Evolutionary conservation across 1,140 invertebrate genomes (phyloP).

Genomic region (Cotesia vestalis): DNA sequence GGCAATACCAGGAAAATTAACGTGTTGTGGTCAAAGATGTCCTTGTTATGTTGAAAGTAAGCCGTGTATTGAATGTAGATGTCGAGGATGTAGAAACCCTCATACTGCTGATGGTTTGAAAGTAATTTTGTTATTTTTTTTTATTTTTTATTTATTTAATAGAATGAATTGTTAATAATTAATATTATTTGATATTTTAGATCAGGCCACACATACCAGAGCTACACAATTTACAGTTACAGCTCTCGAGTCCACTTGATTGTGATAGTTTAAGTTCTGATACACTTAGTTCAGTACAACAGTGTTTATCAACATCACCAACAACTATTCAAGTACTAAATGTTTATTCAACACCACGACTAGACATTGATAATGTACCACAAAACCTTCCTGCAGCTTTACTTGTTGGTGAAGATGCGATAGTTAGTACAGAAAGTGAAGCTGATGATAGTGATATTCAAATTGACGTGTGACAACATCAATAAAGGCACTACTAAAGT

Average conservation of each 20-base stretch:
- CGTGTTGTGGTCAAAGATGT: constrained; percentile 91
- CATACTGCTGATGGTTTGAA: constrained; percentile 82
- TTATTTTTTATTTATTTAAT: background rate
- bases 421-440: constrained; percentile 64
- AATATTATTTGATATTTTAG: constrained; percentile 58
- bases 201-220: constrained; percentile 74
- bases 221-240: constrained; percentile 65
- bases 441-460: constrained; percentile 65
- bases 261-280: constrained; percentile 57
- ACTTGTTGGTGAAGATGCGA: constrained; percentile 64
- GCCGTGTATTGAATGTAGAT: constrained; percentile 87
- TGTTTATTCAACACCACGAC: constrained; percentile 61
- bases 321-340: constrained; percentile 65
- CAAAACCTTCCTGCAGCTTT: constrained; percentile 64
- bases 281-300: constrained; percentile 57
- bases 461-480: constrained; percentile 63
- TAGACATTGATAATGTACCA: constrained; percentile 64
- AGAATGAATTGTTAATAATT: background rate
- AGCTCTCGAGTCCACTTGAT: constrained; percentile 57
- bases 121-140: constrained; percentile 60
- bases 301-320: constrained; percentile 61
- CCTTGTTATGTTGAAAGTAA: constrained; percentile 90
- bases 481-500: constrained; percentile 42
- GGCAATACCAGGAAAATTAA: constrained; percentile 85
- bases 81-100: constrained; percentile 90